Evolutionary conservation across 92 coral and sea anemone genomes (phyloP), one percentile per base, ranked within the genome.

Genomic region (Heteractis magnifica): DNA sequence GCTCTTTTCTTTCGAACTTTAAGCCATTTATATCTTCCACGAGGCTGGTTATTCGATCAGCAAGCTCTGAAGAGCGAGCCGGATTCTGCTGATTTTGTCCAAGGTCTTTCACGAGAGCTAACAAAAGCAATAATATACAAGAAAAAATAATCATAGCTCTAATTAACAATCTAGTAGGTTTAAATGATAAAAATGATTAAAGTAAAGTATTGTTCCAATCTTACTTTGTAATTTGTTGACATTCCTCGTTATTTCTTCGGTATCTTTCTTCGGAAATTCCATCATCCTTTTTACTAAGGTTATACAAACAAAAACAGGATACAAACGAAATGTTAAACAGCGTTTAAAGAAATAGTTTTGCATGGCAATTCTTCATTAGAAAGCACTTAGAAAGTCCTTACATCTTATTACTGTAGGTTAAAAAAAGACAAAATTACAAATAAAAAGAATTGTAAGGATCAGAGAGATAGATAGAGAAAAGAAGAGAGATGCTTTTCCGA

Each of bases 81-180:
- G 81, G 77, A 53, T 89, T 94, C 83, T 85, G 92, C 81, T 97
- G 98, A 75, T 87, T 97, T 83, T 89, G 97, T 75, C 89, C 91
- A 51, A 97, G 85, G 68, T 94, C 98, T 81, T 94, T 97, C 12
- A 95, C 94, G 49, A 94, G 90, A 62, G 88, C 99, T 97, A 52
- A 19, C 0, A 5, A 75, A 72, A 52, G 23, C 3, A 4, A 9
- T 21, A 13, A 60, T 48, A 15, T 18, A 0, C 21, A 26, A 16
- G 11, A 3, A 48, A 18, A 6, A 15, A 60, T 56, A 56, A 41
- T 20, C 55, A 6, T 34, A 10, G 5, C 51, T 10, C 34, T 10
- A 13, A 34, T 62, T 15, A 77, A 78, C 9, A 9, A 56, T 19
- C 9, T 21, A 7, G 21, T 56, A 52, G 52, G 41, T 49, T 76